Evolutionary conservation across 2,888 invertebrate species (phyloP).

Genomic region (Notodromas monacha): DNA sequence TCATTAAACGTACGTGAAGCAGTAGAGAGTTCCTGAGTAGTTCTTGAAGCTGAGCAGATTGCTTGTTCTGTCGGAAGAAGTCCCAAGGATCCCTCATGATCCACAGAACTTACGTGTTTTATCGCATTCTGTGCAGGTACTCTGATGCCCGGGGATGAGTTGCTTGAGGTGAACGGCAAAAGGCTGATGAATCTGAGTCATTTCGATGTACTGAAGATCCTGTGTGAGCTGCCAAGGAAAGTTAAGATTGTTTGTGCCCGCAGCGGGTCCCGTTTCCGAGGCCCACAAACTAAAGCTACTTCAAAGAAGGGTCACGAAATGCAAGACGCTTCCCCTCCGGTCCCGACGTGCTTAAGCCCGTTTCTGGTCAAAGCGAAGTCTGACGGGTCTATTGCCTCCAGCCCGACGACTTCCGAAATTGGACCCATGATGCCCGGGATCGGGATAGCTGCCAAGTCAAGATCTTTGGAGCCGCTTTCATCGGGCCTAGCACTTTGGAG

Average conservation of each 20-base stretch:
- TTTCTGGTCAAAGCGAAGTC: slow-evolving; percentile 68
- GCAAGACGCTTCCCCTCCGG: slow-evolving; percentile 6
- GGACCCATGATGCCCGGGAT: too few species aligned
- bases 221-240: slow-evolving; percentile 60
- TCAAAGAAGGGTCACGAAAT: neutral
- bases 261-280: too few species aligned
- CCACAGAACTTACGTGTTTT: too few species aligned
- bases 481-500: slow-evolving; percentile 96
- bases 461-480: slow-evolving; percentile 79
- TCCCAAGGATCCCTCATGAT: too few species aligned
- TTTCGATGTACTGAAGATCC: slow-evolving; percentile 63
- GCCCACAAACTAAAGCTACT: neutral
- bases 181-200: slow-evolving; percentile 67
- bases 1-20: too few species aligned
- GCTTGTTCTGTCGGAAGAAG: too few species aligned
- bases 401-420: slow-evolving; percentile 8
- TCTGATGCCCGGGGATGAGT: slow-evolving; percentile 85
- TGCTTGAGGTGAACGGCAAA: slow-evolving; percentile 60
- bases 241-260: slow-evolving; percentile 69
- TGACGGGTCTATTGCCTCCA: slow-evolving; percentile 29
- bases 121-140: too few species aligned
- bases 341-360: neutral
- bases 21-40: too few species aligned
- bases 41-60: too few species aligned
- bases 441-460: slow-evolving; percentile 41